These are phyloP conservation scores for Drosophila diplacantha DNA, from an alignment of 2,888 invertebrate genomes.

Conservation along the genomic window DNA sequence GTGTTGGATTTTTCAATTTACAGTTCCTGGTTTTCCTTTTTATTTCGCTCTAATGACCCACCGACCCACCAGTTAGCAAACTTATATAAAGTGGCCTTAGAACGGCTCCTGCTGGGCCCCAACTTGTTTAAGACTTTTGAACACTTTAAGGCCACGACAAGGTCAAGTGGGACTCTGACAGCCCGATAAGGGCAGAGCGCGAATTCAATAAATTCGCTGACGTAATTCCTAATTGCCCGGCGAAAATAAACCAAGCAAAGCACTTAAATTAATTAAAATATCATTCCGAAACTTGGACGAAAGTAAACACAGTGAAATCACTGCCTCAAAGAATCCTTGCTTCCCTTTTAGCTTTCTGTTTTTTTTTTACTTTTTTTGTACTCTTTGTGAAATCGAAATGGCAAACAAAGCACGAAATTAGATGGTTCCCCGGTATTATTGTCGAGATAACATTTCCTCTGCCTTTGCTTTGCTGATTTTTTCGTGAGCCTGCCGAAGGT, in stretches of 20 bases:
- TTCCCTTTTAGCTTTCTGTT: slow-evolving; percentile 10
- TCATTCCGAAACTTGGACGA: slow-evolving; percentile 47
- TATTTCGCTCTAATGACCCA: slow-evolving; percentile 59
- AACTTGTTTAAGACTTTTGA: slow-evolving; percentile 26
- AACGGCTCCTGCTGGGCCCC: neutral
- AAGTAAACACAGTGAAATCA: slow-evolving; percentile 48
- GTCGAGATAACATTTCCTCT: slow-evolving; percentile 50
- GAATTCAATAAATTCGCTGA: slow-evolving; percentile 65
- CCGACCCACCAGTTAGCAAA: slow-evolving; percentile 18
- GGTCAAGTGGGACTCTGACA: slow-evolving; percentile 21
- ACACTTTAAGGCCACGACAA: slow-evolving; percentile 32
- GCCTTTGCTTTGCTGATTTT: slow-evolving; percentile 13
- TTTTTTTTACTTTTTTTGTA: neutral
- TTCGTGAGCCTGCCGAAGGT: slow-evolving; percentile 39
- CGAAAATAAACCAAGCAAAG: slow-evolving; percentile 64
- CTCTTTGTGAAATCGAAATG: slow-evolving; percentile 56
- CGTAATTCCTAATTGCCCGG: slow-evolving; percentile 57
- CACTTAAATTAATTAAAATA: slow-evolving; percentile 68
- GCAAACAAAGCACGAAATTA: slow-evolving; percentile 61
- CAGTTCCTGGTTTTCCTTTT: slow-evolving; percentile 37
- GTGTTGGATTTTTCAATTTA: slow-evolving; percentile 69
- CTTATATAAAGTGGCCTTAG: slow-evolving; percentile 36
- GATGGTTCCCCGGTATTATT: slow-evolving; percentile 57
- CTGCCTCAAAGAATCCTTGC: slow-evolving; percentile 48
- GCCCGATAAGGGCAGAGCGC: slow-evolving; percentile 19